Percentiles rank a stretch among this genome's conserved stretches.
These are phyloP conservation scores for Enteromius anoplus DNA, from an alignment of 2,797 vertebrate species.

Conservation along the genomic window DNA sequence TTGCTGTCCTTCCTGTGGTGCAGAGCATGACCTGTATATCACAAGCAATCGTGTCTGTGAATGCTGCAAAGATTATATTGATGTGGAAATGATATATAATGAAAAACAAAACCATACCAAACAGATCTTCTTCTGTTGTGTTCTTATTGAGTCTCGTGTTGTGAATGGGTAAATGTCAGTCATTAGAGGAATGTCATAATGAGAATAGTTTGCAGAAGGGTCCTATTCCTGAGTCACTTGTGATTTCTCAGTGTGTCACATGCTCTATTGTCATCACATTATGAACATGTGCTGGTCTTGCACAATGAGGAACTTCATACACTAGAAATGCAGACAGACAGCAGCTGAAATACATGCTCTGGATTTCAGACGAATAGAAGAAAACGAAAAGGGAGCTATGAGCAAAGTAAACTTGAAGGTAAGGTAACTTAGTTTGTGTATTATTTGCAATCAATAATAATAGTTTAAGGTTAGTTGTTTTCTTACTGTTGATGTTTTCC, in stretches of 20 bases:
- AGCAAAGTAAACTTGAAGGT: not conserved
- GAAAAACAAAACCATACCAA: conserved; percentile 63
- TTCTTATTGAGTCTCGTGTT: not conserved
- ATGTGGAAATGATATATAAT: conserved; percentile 70
- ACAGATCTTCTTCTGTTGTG: conserved; percentile 43
- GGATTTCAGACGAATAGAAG: not conserved
- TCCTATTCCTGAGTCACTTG: conserved; percentile 2
- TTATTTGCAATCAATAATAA: not conserved
- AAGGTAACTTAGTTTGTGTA: not conserved
- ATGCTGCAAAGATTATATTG: conserved; percentile 65
- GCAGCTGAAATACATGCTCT: not conserved
- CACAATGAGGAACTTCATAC: conserved; percentile 5
- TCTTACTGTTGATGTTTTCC: not conserved
- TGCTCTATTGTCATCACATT: conserved; percentile 27
- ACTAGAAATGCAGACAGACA: not conserved
- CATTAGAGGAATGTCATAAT: conserved; percentile 21
- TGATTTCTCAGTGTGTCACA: conserved; percentile 29
- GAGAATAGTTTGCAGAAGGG: not conserved
- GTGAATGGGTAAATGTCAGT: not conserved
- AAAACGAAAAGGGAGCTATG: not conserved
- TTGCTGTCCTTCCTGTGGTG: conserved; percentile 61
- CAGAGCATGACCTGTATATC: conserved; percentile 69
- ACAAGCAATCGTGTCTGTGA: conserved; percentile 64
- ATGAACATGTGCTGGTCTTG: not conserved
- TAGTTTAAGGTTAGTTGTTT: not conserved